Conservation (phyloP, 64 coral and sea anemone genomes). For the Orbicella faveolata region DNA sequence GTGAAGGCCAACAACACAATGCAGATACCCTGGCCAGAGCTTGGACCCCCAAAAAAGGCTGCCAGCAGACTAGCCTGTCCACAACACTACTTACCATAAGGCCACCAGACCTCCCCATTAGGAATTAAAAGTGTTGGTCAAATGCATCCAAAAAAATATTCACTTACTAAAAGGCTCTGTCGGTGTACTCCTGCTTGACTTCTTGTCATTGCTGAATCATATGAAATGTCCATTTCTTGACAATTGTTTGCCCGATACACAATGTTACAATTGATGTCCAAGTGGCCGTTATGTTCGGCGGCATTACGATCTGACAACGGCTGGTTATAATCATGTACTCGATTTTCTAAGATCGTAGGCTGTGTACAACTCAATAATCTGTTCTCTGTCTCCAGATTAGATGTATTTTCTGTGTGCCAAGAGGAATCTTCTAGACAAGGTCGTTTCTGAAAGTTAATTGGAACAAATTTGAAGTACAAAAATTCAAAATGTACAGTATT, state of each 20-base stretch:
- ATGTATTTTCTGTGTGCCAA: neutral
- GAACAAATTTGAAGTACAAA: neutral
- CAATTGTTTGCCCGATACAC: neutral
- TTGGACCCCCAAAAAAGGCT: too few relatives aligned
- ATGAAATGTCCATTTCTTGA: conserved; percentile 26
- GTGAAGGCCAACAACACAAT: too few relatives aligned
- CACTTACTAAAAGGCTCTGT: neutral
- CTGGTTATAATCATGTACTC: too few relatives aligned
- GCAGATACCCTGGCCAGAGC: too few relatives aligned
- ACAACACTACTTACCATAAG: too few relatives aligned
- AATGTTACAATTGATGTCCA: conserved; percentile 22
- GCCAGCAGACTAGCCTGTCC: too few relatives aligned
- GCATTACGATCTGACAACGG: neutral
- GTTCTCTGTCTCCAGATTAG: neutral
- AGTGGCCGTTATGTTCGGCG: neutral
- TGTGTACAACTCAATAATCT: neutral
- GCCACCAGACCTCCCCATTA: too few relatives aligned
- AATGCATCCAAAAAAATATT: too few relatives aligned
- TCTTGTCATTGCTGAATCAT: neutral
- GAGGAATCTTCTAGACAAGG: conserved; percentile 22
- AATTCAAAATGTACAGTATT: neutral
- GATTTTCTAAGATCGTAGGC: neutral
- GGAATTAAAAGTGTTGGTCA: too few relatives aligned
- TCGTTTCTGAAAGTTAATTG: conserved; percentile 8
- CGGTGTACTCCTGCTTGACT: neutral